A percentile compares a stretch with the other conserved stretches of the same genome.
These are phyloP conservation scores for Pterocles gutturalis DNA, from an alignment of 2,113 vertebrate genomes.

Conservation along the genomic window DNA sequence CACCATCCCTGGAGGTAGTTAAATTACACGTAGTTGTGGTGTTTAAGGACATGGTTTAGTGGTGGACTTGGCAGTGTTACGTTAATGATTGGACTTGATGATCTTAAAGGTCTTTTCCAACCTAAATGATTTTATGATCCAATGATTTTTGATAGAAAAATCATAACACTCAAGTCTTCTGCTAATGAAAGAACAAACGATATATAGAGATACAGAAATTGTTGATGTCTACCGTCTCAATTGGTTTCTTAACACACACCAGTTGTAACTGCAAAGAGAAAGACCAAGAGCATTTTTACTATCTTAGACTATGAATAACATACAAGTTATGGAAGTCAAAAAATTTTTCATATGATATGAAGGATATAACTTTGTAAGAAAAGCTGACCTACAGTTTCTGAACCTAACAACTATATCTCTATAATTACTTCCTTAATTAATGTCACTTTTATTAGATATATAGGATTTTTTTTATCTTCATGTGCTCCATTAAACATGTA, in stretches of 20 bases:
- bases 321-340: not conserved
- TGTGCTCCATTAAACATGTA: not conserved
- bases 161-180: not conserved
- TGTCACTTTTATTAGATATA: not conserved
- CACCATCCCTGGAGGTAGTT: no score
- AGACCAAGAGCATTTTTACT: not conserved
- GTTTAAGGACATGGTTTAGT: no score
- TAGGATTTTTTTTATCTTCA: not conserved
- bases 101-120: no score
- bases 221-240: not conserved
- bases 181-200: not conserved
- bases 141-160: not conserved
- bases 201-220: not conserved
- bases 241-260: not conserved
- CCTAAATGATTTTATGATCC: no score
- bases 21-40: no score
- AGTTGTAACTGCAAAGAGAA: not conserved
- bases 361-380: not conserved
- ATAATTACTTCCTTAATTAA: not conserved
- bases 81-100: no score
- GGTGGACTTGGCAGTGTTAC: no score
- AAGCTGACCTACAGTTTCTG: not conserved
- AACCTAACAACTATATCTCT: not conserved
- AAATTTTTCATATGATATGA: not conserved
- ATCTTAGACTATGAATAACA: not conserved